Conservation (phyloP, 2,888 invertebrate species). For the Cheilosia variabilis region DNA sequence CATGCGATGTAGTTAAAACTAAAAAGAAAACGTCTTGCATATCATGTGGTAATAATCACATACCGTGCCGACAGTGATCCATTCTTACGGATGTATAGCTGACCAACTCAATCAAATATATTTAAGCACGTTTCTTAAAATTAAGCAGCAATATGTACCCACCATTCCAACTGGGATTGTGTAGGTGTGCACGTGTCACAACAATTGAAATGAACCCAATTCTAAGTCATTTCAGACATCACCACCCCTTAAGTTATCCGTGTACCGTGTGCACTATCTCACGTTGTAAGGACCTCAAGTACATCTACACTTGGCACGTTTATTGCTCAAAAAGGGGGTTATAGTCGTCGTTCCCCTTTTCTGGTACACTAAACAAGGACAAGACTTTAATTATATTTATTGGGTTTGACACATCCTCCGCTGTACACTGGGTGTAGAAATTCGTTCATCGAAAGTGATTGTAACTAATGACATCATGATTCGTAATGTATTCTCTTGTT, state of each 20-base stretch:
- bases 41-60: constrained; percentile 11
- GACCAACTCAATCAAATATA: constrained; percentile 43
- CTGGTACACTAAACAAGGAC: constrained; percentile 15
- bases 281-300: constrained; percentile 28
- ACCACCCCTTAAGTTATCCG: constrained; percentile 6
- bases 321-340: constrained; percentile 2
- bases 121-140: constrained; percentile 49
- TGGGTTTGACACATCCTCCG: not conserved
- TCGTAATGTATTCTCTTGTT: not conserved
- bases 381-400: constrained; percentile 17
- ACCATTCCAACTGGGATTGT: constrained; percentile 15
- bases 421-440: not conserved
- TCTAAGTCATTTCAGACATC: constrained; percentile 37
- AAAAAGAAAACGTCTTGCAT: not conserved
- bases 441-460: constrained; percentile 12
- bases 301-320: constrained; percentile 51
- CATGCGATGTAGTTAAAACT: too few relatives aligned
- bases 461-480: constrained; percentile 10
- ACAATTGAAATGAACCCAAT: constrained; percentile 50
- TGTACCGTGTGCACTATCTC: constrained; percentile 26
- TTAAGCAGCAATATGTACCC: not conserved
- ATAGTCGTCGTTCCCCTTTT: constrained; percentile 13
- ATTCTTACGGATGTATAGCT: constrained; percentile 34
- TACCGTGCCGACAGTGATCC: constrained; percentile 17
- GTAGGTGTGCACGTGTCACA: constrained; percentile 54